phyloP scores from a whole-genome alignment of 2,797 vertebrate genomes.

The Ctenochaetus hawaiiensis region DNA sequence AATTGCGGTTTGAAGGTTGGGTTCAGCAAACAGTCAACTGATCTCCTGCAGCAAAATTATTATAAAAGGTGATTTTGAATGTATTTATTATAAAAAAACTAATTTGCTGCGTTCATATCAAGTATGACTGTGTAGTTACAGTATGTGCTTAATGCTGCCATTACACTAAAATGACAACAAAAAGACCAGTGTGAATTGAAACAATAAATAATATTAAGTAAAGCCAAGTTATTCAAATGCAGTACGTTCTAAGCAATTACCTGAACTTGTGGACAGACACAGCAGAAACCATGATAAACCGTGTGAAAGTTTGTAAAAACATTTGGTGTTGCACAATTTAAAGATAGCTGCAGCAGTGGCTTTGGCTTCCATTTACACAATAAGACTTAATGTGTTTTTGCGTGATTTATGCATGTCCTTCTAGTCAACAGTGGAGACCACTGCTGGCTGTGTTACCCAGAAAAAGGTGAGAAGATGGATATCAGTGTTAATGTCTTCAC shows the following conservation, averaged over 20 bases:
- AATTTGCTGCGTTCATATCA: not conserved
- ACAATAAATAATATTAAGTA: conserved; percentile 42
- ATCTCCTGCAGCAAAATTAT: too few relatives aligned
- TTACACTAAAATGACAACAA: conserved; percentile 11
- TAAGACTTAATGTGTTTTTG: not conserved
- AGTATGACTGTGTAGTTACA: conserved; percentile 1
- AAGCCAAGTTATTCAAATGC: conserved; percentile 10
- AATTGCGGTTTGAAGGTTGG: too few relatives aligned
- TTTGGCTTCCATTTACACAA: conserved; percentile 43
- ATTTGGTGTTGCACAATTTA: conserved; percentile 14
- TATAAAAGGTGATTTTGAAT: too few relatives aligned
- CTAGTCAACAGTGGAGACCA: too few relatives aligned
- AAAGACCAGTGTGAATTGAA: conserved; percentile 14
- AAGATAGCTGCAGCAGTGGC: conserved; percentile 15
- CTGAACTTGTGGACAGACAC: conserved; percentile 17
- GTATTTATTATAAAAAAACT: too few relatives aligned
- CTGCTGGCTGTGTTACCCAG: too few relatives aligned
- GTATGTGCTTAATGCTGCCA: conserved; percentile 16
- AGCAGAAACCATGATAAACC: not conserved
- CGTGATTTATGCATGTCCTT: not conserved
- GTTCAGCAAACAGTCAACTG: too few relatives aligned
- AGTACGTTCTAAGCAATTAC: conserved; percentile 3
- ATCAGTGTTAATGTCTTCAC: too few relatives aligned
- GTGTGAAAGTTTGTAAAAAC: conserved; percentile 7
- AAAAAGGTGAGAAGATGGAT: too few relatives aligned